Evolutionary conservation across 1,140 invertebrate genomes (phyloP).

Genomic region (Gryon sp.): DNA sequence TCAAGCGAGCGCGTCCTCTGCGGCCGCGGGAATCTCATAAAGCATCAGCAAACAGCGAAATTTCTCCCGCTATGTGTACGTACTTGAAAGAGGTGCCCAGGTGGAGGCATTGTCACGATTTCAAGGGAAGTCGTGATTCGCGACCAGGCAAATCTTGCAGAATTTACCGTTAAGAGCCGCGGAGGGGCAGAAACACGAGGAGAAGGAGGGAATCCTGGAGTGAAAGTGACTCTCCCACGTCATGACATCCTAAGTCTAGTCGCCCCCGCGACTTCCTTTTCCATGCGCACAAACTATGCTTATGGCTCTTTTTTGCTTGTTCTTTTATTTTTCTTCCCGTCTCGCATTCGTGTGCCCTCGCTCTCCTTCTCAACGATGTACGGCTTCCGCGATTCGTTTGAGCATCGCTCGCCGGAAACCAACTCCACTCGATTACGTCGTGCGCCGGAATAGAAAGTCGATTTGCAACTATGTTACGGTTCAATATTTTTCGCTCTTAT

Average conservation of each 20-base stretch:
- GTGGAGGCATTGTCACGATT: constrained; percentile 37
- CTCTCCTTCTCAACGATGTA: constrained; percentile 5
- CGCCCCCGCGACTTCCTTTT: constrained; percentile 53
- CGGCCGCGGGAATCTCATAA: constrained; percentile 27
- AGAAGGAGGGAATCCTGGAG: too few species aligned
- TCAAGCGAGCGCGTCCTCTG: constrained; percentile 43
- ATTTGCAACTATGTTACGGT: constrained; percentile 58
- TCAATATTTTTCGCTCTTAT: constrained; percentile 49
- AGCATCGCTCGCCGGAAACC: constrained; percentile 52
- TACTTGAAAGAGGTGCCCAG: constrained; percentile 26
- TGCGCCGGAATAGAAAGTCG: constrained; percentile 68
- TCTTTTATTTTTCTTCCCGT: constrained; percentile 12
- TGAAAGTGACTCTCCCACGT: constrained; percentile 80
- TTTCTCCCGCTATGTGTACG: constrained; percentile 17
- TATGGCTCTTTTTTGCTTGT: constrained; percentile 39
- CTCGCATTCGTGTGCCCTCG: too few species aligned
- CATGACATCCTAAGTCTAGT: constrained; percentile 72
- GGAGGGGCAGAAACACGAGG: constrained; percentile 60
- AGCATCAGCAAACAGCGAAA: constrained; percentile 15
- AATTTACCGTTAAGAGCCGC: constrained; percentile 70
- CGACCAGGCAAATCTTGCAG: constrained; percentile 40
- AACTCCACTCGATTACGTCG: constrained; percentile 64
- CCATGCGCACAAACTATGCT: constrained; percentile 38
- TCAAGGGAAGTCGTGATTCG: constrained; percentile 59
- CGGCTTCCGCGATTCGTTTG: constrained; percentile 51